These are phyloP conservation scores for Clarias pachynema DNA, from an alignment of 2,797 vertebrate genomes.

Conservation along the genomic window DNA sequence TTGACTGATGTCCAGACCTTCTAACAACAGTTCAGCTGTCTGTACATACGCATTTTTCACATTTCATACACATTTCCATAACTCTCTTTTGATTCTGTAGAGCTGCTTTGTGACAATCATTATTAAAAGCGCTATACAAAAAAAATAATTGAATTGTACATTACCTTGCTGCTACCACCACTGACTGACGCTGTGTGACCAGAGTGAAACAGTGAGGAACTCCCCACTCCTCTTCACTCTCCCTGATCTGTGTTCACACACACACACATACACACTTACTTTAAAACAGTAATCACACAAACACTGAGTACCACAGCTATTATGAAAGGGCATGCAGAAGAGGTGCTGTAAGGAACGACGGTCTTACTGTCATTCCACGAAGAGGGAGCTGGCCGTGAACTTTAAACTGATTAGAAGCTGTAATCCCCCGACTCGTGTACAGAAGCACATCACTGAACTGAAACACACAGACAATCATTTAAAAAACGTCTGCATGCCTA, in stretches of 20 bases:
- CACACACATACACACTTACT: not conserved
- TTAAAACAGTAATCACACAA: not conserved
- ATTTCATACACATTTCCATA: no score
- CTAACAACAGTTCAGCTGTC: not conserved
- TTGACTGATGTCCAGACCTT: no score
- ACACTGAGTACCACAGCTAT: not conserved
- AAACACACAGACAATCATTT: conserved; percentile 10
- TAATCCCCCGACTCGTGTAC: conserved; percentile 95
- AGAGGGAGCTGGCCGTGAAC: conserved; percentile 91
- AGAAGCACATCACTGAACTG: conserved; percentile 93
- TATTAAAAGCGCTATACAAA: no score
- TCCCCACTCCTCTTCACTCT: conserved; percentile 96
- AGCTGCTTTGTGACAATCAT: no score
- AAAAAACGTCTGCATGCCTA: not conserved
- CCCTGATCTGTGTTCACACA: conserved; percentile 80
- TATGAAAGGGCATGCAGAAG: not conserved
- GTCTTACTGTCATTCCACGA: conserved; percentile 92
- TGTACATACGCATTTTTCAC: no score
- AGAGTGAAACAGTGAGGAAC: conserved; percentile 93
- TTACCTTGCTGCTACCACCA: conserved; percentile 94
- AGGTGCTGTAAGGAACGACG: not conserved
- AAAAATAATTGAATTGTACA: not conserved
- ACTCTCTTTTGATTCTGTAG: no score
- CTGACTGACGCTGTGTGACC: conserved; percentile 87
- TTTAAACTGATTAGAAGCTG: conserved; percentile 93